phyloP scores from a whole-genome alignment of 1,140 invertebrate species.

The Solenopsis fugax region DNA sequence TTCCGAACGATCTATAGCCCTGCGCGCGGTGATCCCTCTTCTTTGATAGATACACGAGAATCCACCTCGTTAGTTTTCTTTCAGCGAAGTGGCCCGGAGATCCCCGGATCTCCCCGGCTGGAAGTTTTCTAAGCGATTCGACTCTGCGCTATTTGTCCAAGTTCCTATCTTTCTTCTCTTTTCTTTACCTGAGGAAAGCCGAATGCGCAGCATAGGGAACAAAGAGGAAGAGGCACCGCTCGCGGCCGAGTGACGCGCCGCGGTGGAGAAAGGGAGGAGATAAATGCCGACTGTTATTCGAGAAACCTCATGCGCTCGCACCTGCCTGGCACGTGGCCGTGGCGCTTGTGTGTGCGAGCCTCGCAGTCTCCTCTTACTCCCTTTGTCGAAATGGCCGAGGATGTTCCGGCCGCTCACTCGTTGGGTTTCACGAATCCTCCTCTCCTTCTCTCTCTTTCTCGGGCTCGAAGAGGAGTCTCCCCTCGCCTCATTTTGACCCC shows the following conservation, averaged over 20 bases:
- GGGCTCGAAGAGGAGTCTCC: background rate
- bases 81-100: conserved; percentile 57
- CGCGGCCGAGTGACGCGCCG: conserved; percentile 13
- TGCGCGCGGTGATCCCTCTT: conserved; percentile 44
- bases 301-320: conserved; percentile 60
- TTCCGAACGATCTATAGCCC: conserved; percentile 38
- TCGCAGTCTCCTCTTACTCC: conserved; percentile 50
- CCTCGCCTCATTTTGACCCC: background rate
- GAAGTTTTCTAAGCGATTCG: conserved; percentile 53
- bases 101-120: conserved; percentile 38
- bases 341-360: conserved; percentile 41
- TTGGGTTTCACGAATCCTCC: conserved; percentile 34
- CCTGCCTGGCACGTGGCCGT: conserved; percentile 73
- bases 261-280: conserved; percentile 57
- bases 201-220: conserved; percentile 23
- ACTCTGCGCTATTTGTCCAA: conserved; percentile 50
- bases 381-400: conserved; percentile 48
- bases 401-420: conserved; percentile 9
- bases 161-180: background rate
- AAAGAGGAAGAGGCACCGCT: conserved; percentile 39
- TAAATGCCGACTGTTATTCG: conserved; percentile 64
- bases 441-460: background rate
- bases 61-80: conserved; percentile 73
- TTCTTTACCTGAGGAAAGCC: conserved; percentile 34
- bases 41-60: conserved; percentile 69